phyloP scores from a whole-genome alignment of 2,797 vertebrate species.

The Acomys russatus region DNA sequence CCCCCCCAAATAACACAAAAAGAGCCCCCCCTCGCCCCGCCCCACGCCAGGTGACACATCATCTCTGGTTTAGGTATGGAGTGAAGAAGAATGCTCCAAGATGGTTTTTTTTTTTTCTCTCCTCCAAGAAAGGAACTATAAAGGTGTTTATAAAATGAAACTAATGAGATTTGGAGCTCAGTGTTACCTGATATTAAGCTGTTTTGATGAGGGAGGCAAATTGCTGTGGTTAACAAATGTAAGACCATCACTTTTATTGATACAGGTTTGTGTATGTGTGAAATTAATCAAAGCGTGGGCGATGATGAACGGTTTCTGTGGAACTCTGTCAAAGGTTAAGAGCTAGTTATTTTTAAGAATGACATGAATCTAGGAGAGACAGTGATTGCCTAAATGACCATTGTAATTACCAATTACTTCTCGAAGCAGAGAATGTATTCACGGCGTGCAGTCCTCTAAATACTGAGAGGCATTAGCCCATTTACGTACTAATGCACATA shows the following conservation, averaged over 20 bases:
- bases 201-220: conserved; percentile 95
- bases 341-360: conserved; percentile 99
- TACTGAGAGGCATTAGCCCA: conserved; percentile 99
- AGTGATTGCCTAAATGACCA: conserved; percentile 99
- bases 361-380: conserved; percentile 99
- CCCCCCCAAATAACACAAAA: conserved; percentile 19
- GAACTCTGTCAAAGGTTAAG: conserved; percentile 99
- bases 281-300: conserved; percentile 99
- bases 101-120: conserved; percentile 85
- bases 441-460: conserved; percentile 99
- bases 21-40: conserved; percentile 45
- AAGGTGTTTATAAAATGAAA: conserved; percentile 98
- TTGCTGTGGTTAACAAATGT: conserved; percentile 97
- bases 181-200: conserved; percentile 95
- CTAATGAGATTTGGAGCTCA: conserved; percentile 94
- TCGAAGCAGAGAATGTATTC: conserved; percentile 99
- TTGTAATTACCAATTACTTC: conserved; percentile 99
- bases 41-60: conserved; percentile 75
- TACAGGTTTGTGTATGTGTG: conserved; percentile 97
- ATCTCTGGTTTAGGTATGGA: conserved; percentile 81
- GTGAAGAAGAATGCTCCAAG: conserved; percentile 83
- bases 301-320: conserved; percentile 99
- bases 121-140: conserved; percentile 90
- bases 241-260: conserved; percentile 96
- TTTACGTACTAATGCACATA: conserved; percentile 99